phyloP scores from a whole-genome alignment of 1,140 invertebrate genomes.

The Bilobella aurantiaca region DNA sequence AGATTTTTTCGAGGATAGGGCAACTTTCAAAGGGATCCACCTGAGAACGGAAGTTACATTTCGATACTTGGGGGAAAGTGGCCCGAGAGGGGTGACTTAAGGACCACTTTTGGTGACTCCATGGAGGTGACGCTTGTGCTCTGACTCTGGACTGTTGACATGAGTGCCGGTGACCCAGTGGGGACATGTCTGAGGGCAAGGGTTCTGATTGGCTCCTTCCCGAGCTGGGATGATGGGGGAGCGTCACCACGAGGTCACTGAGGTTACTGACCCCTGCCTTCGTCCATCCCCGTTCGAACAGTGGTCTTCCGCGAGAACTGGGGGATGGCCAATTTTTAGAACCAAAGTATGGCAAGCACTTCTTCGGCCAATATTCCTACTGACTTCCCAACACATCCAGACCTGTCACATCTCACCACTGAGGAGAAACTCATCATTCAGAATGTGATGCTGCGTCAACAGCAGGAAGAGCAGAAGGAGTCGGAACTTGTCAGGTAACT shows the following conservation, averaged over 20 bases:
- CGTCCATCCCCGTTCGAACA: not conserved
- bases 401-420: constrained; percentile 93
- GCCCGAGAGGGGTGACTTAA: not conserved
- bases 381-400: constrained; percentile 36
- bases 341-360: constrained; percentile 33
- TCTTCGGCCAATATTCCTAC: constrained; percentile 13
- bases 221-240: too few species aligned
- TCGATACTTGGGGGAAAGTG: too few species aligned
- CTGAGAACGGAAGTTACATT: too few species aligned
- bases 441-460: constrained; percentile 87
- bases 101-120: not conserved
- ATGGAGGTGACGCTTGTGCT: not conserved
- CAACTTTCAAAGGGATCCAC: too few species aligned
- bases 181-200: too few species aligned
- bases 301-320: not conserved
- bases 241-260: too few species aligned
- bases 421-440: constrained; percentile 96
- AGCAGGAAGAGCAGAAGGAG: constrained; percentile 91
- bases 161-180: too few species aligned
- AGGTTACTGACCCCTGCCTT: not conserved
- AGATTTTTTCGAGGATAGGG: not conserved
- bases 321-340: not conserved
- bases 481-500: constrained; percentile 86
- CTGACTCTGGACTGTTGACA: too few species aligned
- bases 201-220: too few species aligned